Conservation (phyloP, 2,113 vertebrate species). For the Oceanites oceanicus region DNA sequence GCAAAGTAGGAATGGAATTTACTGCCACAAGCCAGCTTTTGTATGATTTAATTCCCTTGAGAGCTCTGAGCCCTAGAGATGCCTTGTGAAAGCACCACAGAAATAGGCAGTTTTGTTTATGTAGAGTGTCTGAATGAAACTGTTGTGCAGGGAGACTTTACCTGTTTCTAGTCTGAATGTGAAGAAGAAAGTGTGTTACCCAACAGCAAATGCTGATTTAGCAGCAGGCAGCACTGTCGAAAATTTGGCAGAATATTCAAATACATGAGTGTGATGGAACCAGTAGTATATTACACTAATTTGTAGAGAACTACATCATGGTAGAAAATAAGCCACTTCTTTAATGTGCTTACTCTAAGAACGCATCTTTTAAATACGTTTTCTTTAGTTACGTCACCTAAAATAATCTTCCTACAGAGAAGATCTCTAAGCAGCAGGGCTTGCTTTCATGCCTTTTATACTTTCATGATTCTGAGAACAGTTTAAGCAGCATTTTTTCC, state of each 20-base stretch:
- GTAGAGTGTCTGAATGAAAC: background rate
- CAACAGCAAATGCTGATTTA: background rate
- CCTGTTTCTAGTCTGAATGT: background rate
- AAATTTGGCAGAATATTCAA: background rate
- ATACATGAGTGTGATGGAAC: background rate
- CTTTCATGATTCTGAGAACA: background rate
- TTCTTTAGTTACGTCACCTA: background rate
- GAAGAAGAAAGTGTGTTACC: background rate
- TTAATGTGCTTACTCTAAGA: background rate
- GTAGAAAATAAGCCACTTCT: background rate
- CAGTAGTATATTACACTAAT: background rate
- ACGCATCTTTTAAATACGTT: background rate
- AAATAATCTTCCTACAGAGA: background rate
- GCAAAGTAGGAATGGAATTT: background rate
- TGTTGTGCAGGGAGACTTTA: background rate
- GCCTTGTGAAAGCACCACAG: background rate
- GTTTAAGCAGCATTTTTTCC: background rate
- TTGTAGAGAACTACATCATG: background rate
- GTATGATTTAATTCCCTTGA: background rate
- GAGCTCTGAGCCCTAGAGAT: background rate
- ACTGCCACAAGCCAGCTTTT: background rate
- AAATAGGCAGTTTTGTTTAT: background rate
- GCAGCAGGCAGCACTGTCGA: background rate
- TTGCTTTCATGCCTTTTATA: background rate
- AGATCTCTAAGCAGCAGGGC: background rate